phyloP scores from a whole-genome alignment of 1,140 invertebrate genomes.

The Geopemphigus sp. region DNA sequence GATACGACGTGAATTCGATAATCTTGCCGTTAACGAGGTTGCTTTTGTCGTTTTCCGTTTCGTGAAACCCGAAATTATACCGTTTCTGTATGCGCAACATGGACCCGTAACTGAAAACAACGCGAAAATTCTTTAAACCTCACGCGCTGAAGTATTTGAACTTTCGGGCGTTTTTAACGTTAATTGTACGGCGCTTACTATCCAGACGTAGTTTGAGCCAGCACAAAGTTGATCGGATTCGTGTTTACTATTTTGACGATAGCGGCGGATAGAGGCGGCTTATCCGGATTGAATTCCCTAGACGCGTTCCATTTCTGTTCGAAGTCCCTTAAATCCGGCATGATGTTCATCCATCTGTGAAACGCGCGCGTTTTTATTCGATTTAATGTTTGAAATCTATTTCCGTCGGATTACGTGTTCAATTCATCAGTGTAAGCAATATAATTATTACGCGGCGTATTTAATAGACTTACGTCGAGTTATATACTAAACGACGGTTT shows the following conservation, averaged over 20 bases:
- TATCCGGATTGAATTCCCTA: constrained; percentile 51
- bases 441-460: no score
- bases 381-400: no score
- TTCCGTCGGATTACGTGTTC: no score
- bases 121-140: no score
- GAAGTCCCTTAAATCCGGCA: constrained; percentile 75
- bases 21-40: constrained; percentile 63
- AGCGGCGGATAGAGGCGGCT: constrained; percentile 58
- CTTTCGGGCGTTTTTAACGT: no score
- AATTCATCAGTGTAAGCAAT: no score
- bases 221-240: constrained; percentile 60
- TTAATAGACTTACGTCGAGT: no score
- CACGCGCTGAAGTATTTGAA: no score
- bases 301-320: constrained; percentile 57
- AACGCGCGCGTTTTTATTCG: not conserved
- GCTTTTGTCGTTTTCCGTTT: constrained; percentile 57
- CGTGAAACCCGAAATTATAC: constrained; percentile 79
- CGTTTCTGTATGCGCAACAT: constrained; percentile 89
- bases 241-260: constrained; percentile 63
- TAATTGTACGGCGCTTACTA: no score
- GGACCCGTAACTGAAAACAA: constrained; percentile 67
- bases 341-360: constrained; percentile 66
- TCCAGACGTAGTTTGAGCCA: constrained; percentile 70
- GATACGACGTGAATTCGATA: constrained; percentile 80
- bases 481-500: no score